Base-by-base conservation (phyloP, 1,140 invertebrate species). In the Ceratosolen solmsi region DNA sequence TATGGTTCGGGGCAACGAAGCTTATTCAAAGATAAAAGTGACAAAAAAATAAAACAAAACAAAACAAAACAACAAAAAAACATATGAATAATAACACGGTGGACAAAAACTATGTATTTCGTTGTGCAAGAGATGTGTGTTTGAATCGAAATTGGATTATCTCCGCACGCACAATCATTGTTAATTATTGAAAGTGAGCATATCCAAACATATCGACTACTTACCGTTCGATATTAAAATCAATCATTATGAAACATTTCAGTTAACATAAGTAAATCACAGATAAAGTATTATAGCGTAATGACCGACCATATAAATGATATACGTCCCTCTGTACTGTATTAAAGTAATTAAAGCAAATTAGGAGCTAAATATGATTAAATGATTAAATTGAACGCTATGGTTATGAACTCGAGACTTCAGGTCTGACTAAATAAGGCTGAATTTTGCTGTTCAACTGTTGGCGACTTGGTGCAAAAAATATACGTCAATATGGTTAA, bases 291-390 rank as follows among this genome's bases (percentile, higher is more conserved):
- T 68, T 80, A 46, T 76, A 70, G 25, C n/a, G 15, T 38, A 74
- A 60, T 56, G 56, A 74, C 36, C 58, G 56, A 74, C 36, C 58
- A 54, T 76, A n/a, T 56, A 56, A 20, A 58, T 60, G 54, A 70
- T 72, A 49, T 36, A 70, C 80, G 65, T 71, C 49, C 51, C 20
- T 74, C 25, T 41, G 20, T 15, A 68, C 20, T 56, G 46, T 76
- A n/a, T 81, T 22, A 49, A 80, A 38, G 49, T n/a, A n/a, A n/a
- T n/a, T n/a, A n/a, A n/a, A 65, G 20, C 36, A 77, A 76, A 58
- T 76, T 77, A 76, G 46, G 60, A 76, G 65, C 80, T 73, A 76
- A 82, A 82, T 78, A 73, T 78, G 72, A 65, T 82, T 82, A 15
- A n/a, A n/a, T n/a, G n/a, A 77, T 49, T 51, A 82, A 70, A 27